These are phyloP conservation scores for Hylyphantes graminicola DNA, from an alignment of 1,140 invertebrate genomes.

Conservation along the genomic window DNA sequence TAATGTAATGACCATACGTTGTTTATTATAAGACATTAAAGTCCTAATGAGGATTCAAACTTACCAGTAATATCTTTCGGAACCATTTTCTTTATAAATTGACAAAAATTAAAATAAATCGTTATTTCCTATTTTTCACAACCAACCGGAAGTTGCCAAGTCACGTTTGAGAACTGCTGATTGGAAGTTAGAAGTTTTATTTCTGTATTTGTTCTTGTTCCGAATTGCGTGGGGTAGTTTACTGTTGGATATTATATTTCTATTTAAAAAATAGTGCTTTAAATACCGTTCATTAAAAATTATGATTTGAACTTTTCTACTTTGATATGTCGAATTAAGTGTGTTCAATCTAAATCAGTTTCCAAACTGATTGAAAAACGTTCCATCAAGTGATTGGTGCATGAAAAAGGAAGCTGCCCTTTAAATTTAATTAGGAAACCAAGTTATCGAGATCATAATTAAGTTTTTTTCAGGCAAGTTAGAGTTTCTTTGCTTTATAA, in stretches of 20 bases:
- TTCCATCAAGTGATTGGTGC: constrained; percentile 5
- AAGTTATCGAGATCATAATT: background rate
- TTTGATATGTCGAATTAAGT: background rate
- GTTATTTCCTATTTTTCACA: background rate
- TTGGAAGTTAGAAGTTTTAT: constrained; percentile 33
- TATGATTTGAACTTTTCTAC: background rate
- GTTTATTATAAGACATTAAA: too few relatives aligned
- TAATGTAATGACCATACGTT: too few relatives aligned
- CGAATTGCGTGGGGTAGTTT: background rate
- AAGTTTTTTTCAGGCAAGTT: background rate
- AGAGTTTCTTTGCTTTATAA: background rate
- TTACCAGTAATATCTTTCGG: too few relatives aligned
- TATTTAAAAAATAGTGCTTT: background rate
- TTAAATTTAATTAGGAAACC: constrained; percentile 42
- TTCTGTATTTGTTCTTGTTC: constrained; percentile 14
- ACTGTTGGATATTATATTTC: background rate
- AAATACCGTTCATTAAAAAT: background rate
- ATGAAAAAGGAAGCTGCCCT: constrained; percentile 26
- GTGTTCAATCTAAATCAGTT: background rate
- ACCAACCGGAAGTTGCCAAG: constrained; percentile 51
- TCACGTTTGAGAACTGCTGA: constrained; percentile 30
- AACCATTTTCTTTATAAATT: too few relatives aligned
- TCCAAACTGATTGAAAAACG: constrained; percentile 1
- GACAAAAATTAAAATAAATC: background rate
- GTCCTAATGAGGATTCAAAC: too few relatives aligned